phyloP scores from a whole-genome alignment of 2,797 vertebrate species.

The Takifugu rubripes region DNA sequence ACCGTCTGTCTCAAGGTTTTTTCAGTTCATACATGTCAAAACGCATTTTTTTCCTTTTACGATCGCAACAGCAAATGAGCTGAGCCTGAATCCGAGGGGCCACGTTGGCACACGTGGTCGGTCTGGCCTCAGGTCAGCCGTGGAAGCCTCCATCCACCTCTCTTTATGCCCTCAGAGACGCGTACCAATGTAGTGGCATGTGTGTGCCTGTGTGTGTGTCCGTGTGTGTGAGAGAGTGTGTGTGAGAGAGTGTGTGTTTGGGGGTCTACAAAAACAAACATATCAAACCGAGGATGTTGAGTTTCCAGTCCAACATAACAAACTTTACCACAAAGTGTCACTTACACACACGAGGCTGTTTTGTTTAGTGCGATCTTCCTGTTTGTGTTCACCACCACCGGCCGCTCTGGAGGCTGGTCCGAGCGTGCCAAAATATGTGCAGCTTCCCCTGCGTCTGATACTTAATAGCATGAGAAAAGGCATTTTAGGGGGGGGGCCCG shows the following conservation, averaged over 20 bases:
- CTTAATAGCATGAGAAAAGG: conserved; percentile 76
- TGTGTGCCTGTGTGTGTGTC: conserved; percentile 5
- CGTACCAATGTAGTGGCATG: conserved; percentile 36
- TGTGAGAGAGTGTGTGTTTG: too few relatives aligned
- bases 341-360: conserved; percentile 43
- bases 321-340: conserved; percentile 18
- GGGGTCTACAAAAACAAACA: conserved; percentile 50
- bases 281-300: conserved; percentile 43
- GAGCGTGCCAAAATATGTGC: conserved; percentile 71
- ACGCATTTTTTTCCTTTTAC: too few relatives aligned
- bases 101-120: too few relatives aligned
- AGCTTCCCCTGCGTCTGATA: conserved; percentile 69
- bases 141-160: conserved; percentile 29
- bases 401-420: conserved; percentile 35
- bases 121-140: too few relatives aligned
- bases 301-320: conserved; percentile 22
- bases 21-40: too few relatives aligned
- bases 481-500: conserved; percentile 39
- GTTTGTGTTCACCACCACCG: conserved; percentile 56
- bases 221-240: conserved; percentile 11
- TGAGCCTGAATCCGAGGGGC: too few relatives aligned
- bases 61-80: too few relatives aligned
- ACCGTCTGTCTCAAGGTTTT: too few relatives aligned
- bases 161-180: conserved; percentile 46
- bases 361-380: conserved; percentile 54